phyloP scores from a whole-genome alignment of 2,888 invertebrate species.

The Pimpla rufipes region DNA sequence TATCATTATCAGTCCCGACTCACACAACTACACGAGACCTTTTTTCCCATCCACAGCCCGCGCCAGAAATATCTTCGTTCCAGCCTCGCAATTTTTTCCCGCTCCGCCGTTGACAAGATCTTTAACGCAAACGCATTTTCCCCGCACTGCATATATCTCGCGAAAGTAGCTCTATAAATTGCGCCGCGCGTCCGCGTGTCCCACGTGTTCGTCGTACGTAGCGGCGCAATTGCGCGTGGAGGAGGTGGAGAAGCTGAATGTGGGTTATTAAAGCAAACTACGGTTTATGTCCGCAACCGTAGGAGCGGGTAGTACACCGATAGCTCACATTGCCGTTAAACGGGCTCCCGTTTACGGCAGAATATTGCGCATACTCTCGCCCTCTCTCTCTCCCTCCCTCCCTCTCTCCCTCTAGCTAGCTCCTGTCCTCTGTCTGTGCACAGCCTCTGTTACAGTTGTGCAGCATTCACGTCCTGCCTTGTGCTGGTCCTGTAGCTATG shows the following conservation, averaged over 20 bases:
- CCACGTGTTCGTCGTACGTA: slow-evolving; percentile 23
- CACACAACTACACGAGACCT: no score
- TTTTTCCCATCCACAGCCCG: no score
- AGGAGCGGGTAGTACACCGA: slow-evolving; percentile 63
- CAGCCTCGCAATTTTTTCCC: background rate
- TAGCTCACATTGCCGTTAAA: slow-evolving; percentile 69
- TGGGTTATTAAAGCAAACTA: slow-evolving; percentile 74
- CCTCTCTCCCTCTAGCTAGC: slow-evolving; percentile 18
- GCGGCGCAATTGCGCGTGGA: slow-evolving; percentile 7
- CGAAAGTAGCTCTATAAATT: slow-evolving; percentile 17
- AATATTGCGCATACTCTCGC: slow-evolving; percentile 41
- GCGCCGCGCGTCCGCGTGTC: slow-evolving; percentile 11
- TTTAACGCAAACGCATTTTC: background rate
- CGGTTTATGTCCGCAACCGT: slow-evolving; percentile 65
- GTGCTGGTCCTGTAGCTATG: slow-evolving; percentile 40
- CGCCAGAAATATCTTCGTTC: background rate
- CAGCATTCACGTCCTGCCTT: slow-evolving; percentile 47
- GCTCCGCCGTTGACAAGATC: background rate
- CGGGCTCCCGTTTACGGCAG: slow-evolving; percentile 56
- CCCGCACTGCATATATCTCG: background rate
- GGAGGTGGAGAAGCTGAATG: slow-evolving; percentile 62
- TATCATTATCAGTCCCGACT: no score
- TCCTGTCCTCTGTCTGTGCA: slow-evolving; percentile 23
- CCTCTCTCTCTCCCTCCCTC: slow-evolving; percentile 30
- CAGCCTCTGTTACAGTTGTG: slow-evolving; percentile 48